Evolutionary conservation across 2,797 vertebrate genomes (phyloP), one percentile per base, ranked within the genome.

Genomic region (Sebastes steindachneri): DNA sequence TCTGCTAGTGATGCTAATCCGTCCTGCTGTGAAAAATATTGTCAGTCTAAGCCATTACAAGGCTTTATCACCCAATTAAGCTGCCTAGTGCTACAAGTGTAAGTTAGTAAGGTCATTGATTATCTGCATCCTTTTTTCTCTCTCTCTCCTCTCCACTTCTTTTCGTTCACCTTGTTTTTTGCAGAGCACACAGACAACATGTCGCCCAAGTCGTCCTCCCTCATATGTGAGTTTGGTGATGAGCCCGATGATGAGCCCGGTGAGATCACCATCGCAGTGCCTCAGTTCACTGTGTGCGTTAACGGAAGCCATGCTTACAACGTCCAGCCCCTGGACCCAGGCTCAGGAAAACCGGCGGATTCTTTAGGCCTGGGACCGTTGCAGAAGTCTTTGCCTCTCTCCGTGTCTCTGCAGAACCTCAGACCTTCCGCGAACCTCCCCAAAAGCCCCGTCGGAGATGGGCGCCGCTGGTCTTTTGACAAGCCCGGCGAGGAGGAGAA

Each of bases 231-330:
- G 0, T 96, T 97, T 66, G 97, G 95, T 0, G 97, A 98, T 0
- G 98, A 99, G 31, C 92, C 92, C 10, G 97, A 95, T 0, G 96
- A 98, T 0, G 98, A 99, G 31, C 92, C 91, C 10, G 95, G 93
- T 48, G 97, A 97, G 79, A 76, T 96, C 79, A 94, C 91, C 74
- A 91, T 95, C 0, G 82, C 90, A 65, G 92, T 93, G 77, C 95
- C 92, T 77, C 95, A 95, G 78, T 97, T 96, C 3, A 94, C 95
- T 0, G 93, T 97, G 37, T 97, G 96, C 57, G 95, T 97, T 89
- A 99, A 99, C 0, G 97, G 97, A 80, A 97, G 97, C 95, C 97
- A 98, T 25, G 87, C 96, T 12, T 96, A 98, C 77, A 72, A 64
- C 12, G 51, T 80, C 79, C 90, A 91, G 95, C n/a, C 96, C 95